Conservation (phyloP, 2,888 invertebrate species). For the Drosophila suboccidentalis region DNA sequence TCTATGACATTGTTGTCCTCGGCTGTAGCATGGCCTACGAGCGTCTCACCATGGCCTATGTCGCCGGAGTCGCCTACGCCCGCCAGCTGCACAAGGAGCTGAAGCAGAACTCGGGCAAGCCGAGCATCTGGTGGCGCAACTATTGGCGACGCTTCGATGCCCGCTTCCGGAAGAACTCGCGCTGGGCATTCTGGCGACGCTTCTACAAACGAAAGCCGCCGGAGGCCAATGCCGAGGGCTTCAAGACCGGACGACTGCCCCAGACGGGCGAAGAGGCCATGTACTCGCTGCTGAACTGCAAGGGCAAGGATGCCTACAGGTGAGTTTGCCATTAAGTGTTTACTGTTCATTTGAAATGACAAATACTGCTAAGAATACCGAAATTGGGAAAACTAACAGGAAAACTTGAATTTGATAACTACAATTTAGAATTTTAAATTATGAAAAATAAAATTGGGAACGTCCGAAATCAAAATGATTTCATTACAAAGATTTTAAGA, state of each 20-base stretch:
- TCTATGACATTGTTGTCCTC: constrained; percentile 93
- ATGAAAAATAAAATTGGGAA: no score
- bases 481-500: no score
- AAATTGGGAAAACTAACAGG: neutral
- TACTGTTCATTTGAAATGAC: neutral
- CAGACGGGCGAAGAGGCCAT: constrained; percentile 97
- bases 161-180: constrained; percentile 84
- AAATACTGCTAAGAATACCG: neutral
- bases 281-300: constrained; percentile 95
- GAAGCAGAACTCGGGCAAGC: constrained; percentile 84
- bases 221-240: constrained; percentile 82
- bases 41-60: constrained; percentile 75
- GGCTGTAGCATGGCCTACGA: constrained; percentile 87
- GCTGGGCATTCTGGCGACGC: constrained; percentile 84
- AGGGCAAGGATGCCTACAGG: constrained; percentile 98
- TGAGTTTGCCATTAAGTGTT: constrained; percentile 72
- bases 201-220: constrained; percentile 85
- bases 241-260: constrained; percentile 88
- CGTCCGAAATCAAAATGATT: no score
- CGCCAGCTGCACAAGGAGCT: constrained; percentile 83
- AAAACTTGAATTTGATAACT: no score
- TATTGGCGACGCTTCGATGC: constrained; percentile 83
- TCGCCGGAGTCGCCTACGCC: constrained; percentile 72
- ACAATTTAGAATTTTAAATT: no score
- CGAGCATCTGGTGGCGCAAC: constrained; percentile 83